Conservation (phyloP, 1,140 invertebrate species). For the Geopemphigus sp. region DNA sequence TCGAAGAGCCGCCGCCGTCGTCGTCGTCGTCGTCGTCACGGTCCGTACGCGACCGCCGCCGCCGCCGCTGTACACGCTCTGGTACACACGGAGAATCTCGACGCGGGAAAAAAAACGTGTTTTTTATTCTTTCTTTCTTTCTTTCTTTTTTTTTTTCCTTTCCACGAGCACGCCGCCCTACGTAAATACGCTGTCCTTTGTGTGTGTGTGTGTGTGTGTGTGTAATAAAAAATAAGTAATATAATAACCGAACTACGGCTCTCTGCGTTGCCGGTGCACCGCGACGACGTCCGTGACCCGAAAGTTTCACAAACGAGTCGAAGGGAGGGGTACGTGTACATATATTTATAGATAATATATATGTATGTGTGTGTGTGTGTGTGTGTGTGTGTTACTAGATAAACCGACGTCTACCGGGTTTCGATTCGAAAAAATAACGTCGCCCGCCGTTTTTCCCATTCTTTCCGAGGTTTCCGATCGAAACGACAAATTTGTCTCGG, state of each 20-base stretch:
- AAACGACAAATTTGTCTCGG: too few species aligned
- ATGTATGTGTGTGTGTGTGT: too few species aligned
- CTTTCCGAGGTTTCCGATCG: too few species aligned
- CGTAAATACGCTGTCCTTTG: neutral
- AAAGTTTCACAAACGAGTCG: too few species aligned
- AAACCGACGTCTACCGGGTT: too few species aligned
- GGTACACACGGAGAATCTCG: conserved; percentile 49
- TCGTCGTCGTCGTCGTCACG: neutral
- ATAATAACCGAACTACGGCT: neutral
- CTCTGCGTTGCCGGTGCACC: neutral
- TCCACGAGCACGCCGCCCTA: neutral
- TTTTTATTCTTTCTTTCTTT: conserved; percentile 5
- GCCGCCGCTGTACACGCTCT: conserved; percentile 32
- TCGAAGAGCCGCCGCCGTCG: neutral
- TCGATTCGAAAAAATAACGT: too few species aligned
- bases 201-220: neutral
- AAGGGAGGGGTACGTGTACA: too few species aligned
- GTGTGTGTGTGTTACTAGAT: too few species aligned
- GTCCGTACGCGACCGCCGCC: conserved; percentile 8
- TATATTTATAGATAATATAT: too few species aligned
- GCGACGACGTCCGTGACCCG: too few species aligned
- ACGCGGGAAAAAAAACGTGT: conserved; percentile 22
- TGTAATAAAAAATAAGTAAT: conserved; percentile 13
- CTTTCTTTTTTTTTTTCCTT: neutral
- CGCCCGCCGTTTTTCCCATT: too few species aligned